Base-by-base conservation (phyloP, 2,797 vertebrate genomes). In the Pyrocephalus nanus region DNA sequence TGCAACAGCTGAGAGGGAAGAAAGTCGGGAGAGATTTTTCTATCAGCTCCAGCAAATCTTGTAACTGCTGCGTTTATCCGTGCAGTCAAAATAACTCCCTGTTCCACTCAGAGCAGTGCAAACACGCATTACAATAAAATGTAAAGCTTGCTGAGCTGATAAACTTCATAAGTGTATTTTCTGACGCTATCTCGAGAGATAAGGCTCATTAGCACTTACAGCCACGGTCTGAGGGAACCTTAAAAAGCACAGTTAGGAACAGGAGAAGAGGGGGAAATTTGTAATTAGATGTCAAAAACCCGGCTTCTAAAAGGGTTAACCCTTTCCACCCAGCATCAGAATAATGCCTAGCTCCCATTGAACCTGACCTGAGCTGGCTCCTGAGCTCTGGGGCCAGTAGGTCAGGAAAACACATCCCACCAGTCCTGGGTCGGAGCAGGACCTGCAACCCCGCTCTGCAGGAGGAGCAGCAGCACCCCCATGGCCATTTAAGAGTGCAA, bases 31-130 rank as follows among this genome's bases (percentile, higher is more conserved):
- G 8, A 88, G 62, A 18, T 78, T 95, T 94, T 95, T 92, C 67
- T 93, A 86, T 91, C 92, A 64, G 70, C 81, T 81, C 74, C 76
- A 76, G 71, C 70, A 95, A 96, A 93, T 60, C 88, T 85, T 23
- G 27, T 92, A 96, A 93, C 79, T 93, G 90, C 92, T 79, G 29
- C 96, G 95, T 95, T 96, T 95, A 95, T 95, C 80, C 92, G 73
- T 8, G 54, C 78, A 96, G 88, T 70, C 90, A 91, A 92, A 97
- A 96, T 95, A 40, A 92, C 82, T 96, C 93, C 73, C 92, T 90
- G 80, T 94, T 95, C 93, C 75, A 93, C 86, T 96, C 60, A 72
- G 91, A 74, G 32, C 90, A 91, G 82, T 55, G 93, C 94, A 96
- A 96, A 96, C 96, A 96, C 1, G 0, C 86, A 32, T 90, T 95